A percentile compares a stretch with the other conserved stretches of the same genome.
These are phyloP conservation scores for Fringilla coelebs DNA, from an alignment of 2,797 vertebrate genomes.

Conservation along the genomic window DNA sequence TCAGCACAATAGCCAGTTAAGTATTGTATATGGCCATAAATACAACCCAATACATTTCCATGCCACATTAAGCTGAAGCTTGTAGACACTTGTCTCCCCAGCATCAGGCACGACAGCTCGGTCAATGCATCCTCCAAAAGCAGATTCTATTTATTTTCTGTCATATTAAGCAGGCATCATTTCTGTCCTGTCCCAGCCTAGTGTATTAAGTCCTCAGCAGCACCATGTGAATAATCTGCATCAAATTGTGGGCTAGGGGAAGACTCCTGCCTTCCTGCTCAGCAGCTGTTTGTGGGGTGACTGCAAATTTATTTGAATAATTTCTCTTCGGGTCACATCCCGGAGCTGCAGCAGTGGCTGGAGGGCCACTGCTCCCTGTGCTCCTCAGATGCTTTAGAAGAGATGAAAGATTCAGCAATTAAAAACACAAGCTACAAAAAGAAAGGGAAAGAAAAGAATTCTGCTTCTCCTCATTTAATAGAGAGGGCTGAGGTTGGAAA, in stretches of 20 bases:
- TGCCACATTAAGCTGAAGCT: slow-evolving; percentile 53
- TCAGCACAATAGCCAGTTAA: slow-evolving; percentile 59
- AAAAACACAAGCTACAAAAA: background rate
- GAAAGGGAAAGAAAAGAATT: background rate
- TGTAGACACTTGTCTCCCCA: slow-evolving; percentile 49
- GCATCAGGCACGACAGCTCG: slow-evolving; percentile 25
- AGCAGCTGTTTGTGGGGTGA: background rate
- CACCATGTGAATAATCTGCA: slow-evolving; percentile 19
- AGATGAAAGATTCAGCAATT: background rate
- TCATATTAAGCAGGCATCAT: slow-evolving; percentile 29
- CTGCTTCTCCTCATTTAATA: background rate
- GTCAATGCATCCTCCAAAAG: slow-evolving; percentile 39
- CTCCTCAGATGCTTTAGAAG: background rate
- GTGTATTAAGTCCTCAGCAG: slow-evolving; percentile 41
- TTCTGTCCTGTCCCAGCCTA: slow-evolving; percentile 15
- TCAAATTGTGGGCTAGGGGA: background rate
- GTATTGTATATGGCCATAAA: slow-evolving; percentile 65
- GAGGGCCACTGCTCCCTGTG: background rate
- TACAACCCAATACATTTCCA: slow-evolving; percentile 67
- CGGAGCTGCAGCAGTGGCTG: background rate
- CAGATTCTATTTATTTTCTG: slow-evolving; percentile 39
- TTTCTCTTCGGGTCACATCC: background rate
- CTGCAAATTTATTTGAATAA: background rate
- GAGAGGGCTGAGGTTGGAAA: background rate
- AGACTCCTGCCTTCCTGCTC: background rate